Evolutionary conservation across 2,113 vertebrate genomes (phyloP).

Genomic region (Diadophis punctatus): DNA sequence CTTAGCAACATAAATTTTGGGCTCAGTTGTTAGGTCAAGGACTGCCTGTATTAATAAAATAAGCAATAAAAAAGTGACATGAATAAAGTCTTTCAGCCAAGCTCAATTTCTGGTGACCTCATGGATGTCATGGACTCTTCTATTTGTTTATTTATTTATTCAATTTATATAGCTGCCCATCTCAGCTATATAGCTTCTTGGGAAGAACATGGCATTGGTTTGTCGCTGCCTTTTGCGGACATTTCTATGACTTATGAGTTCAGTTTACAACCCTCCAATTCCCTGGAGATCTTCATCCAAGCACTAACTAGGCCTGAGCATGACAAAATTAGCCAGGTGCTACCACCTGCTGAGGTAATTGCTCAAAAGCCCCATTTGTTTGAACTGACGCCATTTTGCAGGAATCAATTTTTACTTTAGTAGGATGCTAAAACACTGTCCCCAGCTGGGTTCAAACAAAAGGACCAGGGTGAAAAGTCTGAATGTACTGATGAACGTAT

Average conservation of each 20-base stretch:
- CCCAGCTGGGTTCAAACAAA: background rate
- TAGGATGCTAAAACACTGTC: background rate
- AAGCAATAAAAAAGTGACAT: background rate
- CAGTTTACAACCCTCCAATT: background rate
- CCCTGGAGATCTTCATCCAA: background rate
- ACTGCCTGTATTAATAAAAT: background rate
- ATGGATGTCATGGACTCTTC: background rate
- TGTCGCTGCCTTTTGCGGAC: background rate
- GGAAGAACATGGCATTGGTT: background rate
- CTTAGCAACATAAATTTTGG: background rate
- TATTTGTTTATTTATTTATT: background rate
- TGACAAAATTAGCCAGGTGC: background rate
- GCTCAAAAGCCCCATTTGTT: background rate
- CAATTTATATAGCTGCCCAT: background rate
- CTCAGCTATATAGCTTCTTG: background rate
- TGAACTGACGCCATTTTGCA: constrained; percentile 9
- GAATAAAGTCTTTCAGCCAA: background rate
- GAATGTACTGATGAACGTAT: background rate
- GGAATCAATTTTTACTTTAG: background rate
- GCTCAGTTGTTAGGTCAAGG: background rate
- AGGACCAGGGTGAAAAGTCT: background rate
- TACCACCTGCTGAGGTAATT: background rate
- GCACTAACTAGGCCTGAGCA: background rate
- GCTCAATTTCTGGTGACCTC: background rate
- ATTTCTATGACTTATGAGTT: background rate